phyloP scores from a whole-genome alignment of 1,140 invertebrate genomes.

The Bombus difficillimus region DNA sequence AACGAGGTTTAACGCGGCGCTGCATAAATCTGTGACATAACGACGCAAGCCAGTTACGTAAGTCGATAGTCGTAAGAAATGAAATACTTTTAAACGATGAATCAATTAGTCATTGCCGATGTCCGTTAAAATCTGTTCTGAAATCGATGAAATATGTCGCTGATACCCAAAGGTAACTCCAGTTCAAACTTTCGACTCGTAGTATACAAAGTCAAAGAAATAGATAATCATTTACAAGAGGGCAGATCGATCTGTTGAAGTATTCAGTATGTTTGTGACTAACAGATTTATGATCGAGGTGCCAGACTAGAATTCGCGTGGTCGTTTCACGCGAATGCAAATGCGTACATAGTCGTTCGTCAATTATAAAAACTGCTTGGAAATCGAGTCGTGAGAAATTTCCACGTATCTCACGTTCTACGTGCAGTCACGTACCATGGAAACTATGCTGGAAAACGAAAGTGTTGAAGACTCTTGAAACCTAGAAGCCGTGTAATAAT shows the following conservation, averaged over 20 bases:
- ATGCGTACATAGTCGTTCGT: slow-evolving; percentile 1
- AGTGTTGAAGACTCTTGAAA: slow-evolving; percentile 14
- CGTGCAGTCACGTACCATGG: background rate
- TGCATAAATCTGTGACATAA: background rate
- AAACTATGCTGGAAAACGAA: slow-evolving; percentile 31
- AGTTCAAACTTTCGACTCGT: background rate
- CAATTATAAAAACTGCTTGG: slow-evolving; percentile 31
- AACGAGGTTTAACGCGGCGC: background rate
- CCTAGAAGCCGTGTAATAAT: background rate
- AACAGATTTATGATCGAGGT: background rate
- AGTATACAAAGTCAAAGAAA: background rate
- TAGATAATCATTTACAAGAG: background rate
- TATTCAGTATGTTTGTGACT: background rate
- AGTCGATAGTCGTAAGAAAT: background rate
- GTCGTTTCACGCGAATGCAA: slow-evolving; percentile 9
- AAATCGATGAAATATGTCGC: background rate
- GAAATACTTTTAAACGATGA: too few relatives aligned
- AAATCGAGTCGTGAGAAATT: slow-evolving; percentile 29
- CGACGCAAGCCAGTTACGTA: background rate
- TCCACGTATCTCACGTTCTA: background rate
- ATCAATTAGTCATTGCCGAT: too few relatives aligned
- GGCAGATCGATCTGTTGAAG: background rate
- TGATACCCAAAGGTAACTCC: accelerated
- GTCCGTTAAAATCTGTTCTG: background rate
- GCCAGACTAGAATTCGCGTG: background rate